phyloP scores from a whole-genome alignment of 2,888 invertebrate genomes.

The Zaprionus obscuricornis region DNA sequence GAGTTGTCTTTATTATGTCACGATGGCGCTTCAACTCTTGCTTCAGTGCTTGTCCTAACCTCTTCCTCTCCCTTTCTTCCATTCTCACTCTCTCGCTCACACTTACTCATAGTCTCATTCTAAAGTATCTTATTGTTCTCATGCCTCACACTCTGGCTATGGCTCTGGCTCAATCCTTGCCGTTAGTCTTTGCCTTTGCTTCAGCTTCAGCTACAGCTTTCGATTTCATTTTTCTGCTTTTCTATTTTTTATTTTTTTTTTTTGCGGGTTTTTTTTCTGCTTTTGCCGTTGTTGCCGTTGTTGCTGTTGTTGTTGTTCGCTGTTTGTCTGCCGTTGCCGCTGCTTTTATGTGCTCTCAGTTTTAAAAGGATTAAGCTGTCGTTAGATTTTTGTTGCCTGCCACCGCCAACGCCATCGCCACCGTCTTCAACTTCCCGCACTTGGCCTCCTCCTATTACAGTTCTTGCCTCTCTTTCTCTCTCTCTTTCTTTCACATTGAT shows the following conservation, averaged over 20 bases:
- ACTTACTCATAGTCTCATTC: constrained; percentile 24
- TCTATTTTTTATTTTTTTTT: not conserved
- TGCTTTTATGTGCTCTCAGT: constrained; percentile 76
- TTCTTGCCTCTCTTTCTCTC: not conserved
- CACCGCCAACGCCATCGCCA: constrained; percentile 2
- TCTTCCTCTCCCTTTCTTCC: not conserved
- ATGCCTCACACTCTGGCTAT: constrained; percentile 8
- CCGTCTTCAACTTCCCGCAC: not conserved
- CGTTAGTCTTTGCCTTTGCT: constrained; percentile 8
- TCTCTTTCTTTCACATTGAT: constrained; percentile 17
- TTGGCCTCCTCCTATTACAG: not conserved
- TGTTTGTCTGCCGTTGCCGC: constrained; percentile 30
- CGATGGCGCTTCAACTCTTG: constrained; percentile 65
- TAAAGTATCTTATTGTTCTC: constrained; percentile 69
- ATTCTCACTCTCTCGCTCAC: constrained; percentile 17
- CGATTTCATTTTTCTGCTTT: constrained; percentile 33
- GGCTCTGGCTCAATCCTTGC: not conserved
- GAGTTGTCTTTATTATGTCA: constrained; percentile 70
- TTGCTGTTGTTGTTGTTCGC: constrained; percentile 37
- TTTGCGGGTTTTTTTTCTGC: constrained; percentile 22
- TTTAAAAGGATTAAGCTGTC: constrained; percentile 77
- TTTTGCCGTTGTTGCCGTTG: no score
- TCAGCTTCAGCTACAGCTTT: constrained; percentile 33
- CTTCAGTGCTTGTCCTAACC: constrained; percentile 27
- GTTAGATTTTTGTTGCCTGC: constrained; percentile 57